A percentile compares a stretch with the other conserved stretches of the same genome.
Conservation (phyloP, 2,113 vertebrate species). For the Vulpes ferrilata region DNA sequence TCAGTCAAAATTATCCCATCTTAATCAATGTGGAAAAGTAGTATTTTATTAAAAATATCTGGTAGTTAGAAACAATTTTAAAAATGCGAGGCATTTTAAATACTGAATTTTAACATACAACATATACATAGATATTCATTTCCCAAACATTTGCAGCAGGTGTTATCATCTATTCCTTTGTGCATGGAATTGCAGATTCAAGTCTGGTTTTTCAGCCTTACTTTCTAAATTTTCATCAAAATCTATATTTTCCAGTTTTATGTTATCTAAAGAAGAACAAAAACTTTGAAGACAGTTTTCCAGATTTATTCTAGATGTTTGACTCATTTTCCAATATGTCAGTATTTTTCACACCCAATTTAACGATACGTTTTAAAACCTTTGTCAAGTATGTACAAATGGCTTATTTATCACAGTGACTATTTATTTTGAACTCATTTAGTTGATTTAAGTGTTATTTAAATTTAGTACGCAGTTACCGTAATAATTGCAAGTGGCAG, state of each 20-base stretch:
- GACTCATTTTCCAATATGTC: not conserved
- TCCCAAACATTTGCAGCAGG: not conserved
- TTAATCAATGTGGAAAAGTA: not conserved
- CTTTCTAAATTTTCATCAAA: not conserved
- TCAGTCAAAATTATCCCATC: not conserved
- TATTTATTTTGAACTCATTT: not conserved
- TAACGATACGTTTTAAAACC: not conserved
- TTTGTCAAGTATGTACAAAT: not conserved
- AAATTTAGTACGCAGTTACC: conserved; percentile 22
- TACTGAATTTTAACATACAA: not conserved
- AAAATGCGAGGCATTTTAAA: not conserved
- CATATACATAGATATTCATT: not conserved
- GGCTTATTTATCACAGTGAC: not conserved
- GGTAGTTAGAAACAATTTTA: not conserved
- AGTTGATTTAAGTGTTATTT: not conserved
- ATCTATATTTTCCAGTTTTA: not conserved
- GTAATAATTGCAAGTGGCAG: not conserved
- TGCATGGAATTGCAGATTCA: not conserved
- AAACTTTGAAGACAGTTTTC: not conserved
- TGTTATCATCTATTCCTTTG: not conserved
- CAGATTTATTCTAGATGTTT: not conserved
- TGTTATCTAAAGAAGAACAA: not conserved
- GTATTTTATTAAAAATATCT: not conserved
- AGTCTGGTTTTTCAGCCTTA: not conserved
- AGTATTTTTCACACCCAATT: not conserved